Conservation (phyloP, 64 coral and sea anemone genomes). For the Montipora sp. region DNA sequence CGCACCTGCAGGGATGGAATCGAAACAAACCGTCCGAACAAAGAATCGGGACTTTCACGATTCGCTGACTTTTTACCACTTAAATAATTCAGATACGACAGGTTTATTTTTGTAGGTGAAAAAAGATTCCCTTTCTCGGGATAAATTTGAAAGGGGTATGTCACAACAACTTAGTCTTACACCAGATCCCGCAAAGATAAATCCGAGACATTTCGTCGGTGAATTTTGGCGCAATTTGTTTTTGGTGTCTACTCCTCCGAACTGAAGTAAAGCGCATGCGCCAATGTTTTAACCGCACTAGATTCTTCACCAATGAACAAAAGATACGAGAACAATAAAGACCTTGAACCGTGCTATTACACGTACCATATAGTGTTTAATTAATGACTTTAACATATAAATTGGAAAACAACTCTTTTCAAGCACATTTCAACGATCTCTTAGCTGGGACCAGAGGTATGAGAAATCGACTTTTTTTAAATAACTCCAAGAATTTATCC, state of each 20-base stretch:
- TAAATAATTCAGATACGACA: slow-evolving; percentile 37
- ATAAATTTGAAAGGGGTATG: neutral
- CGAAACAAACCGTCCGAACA: slow-evolving; percentile 30
- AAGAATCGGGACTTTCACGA: slow-evolving; percentile 11
- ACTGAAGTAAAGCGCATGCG: slow-evolving; percentile 16
- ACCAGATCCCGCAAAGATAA: neutral
- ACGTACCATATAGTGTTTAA: slow-evolving; percentile 58
- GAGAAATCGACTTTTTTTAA: neutral
- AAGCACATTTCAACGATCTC: slow-evolving; percentile 72
- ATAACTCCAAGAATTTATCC: neutral
- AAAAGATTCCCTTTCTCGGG: neutral
- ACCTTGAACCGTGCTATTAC: slow-evolving; percentile 47
- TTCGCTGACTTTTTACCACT: slow-evolving; percentile 17
- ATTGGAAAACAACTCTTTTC: slow-evolving; percentile 59
- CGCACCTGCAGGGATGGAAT: slow-evolving; percentile 29
- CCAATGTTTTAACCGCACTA: neutral
- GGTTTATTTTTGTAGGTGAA: neutral
- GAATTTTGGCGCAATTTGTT: neutral
- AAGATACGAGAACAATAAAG: neutral
- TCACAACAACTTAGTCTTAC: neutral
- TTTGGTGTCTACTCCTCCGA: neutral
- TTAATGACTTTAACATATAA: slow-evolving; percentile 69
- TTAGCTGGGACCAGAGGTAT: slow-evolving; percentile 55
- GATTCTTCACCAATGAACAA: slow-evolving; percentile 29
- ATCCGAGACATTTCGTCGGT: neutral